A percentile compares a stretch with the other conserved stretches of the same genome.
phyloP scores from a whole-genome alignment of 2,888 invertebrate genomes.

The Brachyopa scutellaris region DNA sequence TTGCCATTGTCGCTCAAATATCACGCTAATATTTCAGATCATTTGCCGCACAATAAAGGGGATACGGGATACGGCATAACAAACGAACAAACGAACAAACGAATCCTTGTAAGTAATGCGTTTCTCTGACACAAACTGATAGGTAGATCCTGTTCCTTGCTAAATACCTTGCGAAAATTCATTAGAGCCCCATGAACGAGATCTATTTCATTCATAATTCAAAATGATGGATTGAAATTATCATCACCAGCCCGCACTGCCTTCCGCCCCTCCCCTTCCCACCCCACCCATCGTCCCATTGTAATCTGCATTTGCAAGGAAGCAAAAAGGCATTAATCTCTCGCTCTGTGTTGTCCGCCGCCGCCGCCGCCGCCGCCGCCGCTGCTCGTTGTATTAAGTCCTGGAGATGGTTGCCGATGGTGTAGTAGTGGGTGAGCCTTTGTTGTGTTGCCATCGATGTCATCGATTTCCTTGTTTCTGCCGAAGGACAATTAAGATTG shows the following conservation, averaged over 20 bases:
- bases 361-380: not conserved
- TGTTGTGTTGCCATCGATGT: slow-evolving; percentile 62
- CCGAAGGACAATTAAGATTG: slow-evolving; percentile 69
- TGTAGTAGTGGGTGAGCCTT: slow-evolving; percentile 33
- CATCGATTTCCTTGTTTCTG: slow-evolving; percentile 69
- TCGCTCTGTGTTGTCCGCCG: slow-evolving; percentile 52
- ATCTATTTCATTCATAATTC: slow-evolving; percentile 72
- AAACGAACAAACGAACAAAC: slow-evolving; percentile 29
- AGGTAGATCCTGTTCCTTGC: slow-evolving; percentile 72
- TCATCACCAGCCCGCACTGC: slow-evolving; percentile 57
- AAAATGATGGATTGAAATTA: slow-evolving; percentile 73
- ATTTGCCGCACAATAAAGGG: slow-evolving; percentile 41
- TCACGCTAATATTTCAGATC: slow-evolving; percentile 67
- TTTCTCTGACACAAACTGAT: slow-evolving; percentile 70
- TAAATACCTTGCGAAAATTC: slow-evolving; percentile 72
- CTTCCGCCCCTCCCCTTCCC: no score
- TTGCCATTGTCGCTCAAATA: slow-evolving; percentile 69
- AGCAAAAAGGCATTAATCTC: slow-evolving; percentile 72
- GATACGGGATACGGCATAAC: not conserved
- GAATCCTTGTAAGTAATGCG: slow-evolving; percentile 66
- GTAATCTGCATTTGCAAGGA: slow-evolving; percentile 71
- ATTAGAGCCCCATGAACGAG: slow-evolving; percentile 68
- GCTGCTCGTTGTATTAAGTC: slow-evolving; percentile 38
- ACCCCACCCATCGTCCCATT: no score
- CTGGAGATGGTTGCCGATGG: slow-evolving; percentile 24